Percentiles rank a stretch among this genome's conserved stretches.
phyloP scores from a whole-genome alignment of 2,888 invertebrate species.

The Leucania comma region DNA sequence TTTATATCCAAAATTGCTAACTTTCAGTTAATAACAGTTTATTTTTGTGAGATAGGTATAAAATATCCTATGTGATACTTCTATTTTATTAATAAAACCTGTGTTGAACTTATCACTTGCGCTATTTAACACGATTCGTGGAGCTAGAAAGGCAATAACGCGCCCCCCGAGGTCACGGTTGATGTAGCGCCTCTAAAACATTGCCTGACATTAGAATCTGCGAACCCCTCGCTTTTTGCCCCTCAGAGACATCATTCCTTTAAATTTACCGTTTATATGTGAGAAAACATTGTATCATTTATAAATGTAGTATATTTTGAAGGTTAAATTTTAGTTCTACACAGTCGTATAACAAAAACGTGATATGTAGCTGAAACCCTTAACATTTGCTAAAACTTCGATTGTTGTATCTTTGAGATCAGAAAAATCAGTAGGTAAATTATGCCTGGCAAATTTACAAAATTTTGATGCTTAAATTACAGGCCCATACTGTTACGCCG shows the following conservation, averaged over 20 bases:
- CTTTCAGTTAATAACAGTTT: neutral
- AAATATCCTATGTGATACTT: neutral
- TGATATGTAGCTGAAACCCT: no score
- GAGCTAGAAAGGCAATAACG: slow-evolving; percentile 43
- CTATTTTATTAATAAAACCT: slow-evolving; percentile 23
- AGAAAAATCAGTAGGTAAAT: no score
- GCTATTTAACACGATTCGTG: slow-evolving; percentile 22
- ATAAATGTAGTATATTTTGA: neutral
- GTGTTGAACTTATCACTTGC: slow-evolving; percentile 21
- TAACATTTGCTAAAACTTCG: no score
- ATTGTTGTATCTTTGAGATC: no score
- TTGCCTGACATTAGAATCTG: slow-evolving; percentile 39
- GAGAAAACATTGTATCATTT: neutral
- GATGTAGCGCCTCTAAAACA: slow-evolving; percentile 54
- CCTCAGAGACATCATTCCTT: slow-evolving; percentile 27
- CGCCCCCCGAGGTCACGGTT: slow-evolving; percentile 50
- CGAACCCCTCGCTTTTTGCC: slow-evolving; percentile 26
- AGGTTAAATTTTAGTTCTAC: neutral
- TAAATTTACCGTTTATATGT: slow-evolving; percentile 15
- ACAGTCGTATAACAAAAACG: no score
- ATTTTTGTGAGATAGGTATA: neutral
- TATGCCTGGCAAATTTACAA: no score
- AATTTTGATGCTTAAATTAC: no score
- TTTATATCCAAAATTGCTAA: neutral
- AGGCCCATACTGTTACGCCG: slow-evolving; percentile 5